Evolutionary conservation across 2,888 invertebrate species (phyloP).

Genomic region (Patella pellucida): DNA sequence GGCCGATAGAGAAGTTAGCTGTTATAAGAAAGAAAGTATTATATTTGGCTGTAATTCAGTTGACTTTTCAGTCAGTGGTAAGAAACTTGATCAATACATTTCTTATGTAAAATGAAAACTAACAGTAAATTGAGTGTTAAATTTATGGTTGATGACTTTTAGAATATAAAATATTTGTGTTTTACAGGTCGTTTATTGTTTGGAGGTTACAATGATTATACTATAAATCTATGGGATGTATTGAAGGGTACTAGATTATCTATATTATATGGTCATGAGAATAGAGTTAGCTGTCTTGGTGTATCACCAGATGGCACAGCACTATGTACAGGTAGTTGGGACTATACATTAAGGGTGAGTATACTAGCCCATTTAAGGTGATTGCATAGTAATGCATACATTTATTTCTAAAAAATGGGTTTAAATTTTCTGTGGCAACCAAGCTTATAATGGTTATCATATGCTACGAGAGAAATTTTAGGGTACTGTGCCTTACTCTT

Average conservation of each 20-base stretch:
- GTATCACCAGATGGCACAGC: constrained; percentile 98
- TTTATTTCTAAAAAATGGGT: too few species aligned
- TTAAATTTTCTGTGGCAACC: too few species aligned
- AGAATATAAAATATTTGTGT: background rate
- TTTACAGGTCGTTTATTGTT: constrained; percentile 87
- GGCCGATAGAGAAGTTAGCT: constrained; percentile 96
- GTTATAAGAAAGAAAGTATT: constrained; percentile 95
- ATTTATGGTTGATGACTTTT: too few species aligned
- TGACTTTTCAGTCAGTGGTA: constrained; percentile 95
- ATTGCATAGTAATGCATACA: too few species aligned
- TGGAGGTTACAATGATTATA: constrained; percentile 99
- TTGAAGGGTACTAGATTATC: constrained; percentile 91
- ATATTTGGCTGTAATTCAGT: constrained; percentile 98
- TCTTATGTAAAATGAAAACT: too few species aligned
- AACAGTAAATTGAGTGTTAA: too few species aligned
- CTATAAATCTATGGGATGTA: constrained; percentile 98
- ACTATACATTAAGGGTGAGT: constrained; percentile 85
- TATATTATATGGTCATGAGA: constrained; percentile 95
- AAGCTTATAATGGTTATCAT: too few species aligned
- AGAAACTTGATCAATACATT: constrained; percentile 53
- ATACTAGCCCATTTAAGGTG: too few species aligned
- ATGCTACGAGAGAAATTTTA: too few species aligned
- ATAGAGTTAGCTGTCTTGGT: constrained; percentile 83
- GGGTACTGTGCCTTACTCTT: too few species aligned
- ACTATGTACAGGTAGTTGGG: constrained; percentile 97